phyloP scores from a whole-genome alignment of 2,113 vertebrate species.

The Rhabdomys dilectus region DNA sequence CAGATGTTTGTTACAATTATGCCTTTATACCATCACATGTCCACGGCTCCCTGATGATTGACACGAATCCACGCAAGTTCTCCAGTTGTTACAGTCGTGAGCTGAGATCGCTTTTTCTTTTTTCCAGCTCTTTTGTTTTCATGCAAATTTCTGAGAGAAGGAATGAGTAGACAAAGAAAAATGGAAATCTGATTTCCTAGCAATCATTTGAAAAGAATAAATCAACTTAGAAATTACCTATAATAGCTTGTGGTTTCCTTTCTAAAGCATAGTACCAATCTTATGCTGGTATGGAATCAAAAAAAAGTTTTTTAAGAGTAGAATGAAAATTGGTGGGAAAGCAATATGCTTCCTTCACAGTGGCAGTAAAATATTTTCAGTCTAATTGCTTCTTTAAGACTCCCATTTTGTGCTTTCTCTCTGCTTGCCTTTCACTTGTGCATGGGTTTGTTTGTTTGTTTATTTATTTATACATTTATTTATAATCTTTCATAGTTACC shows the following conservation, averaged over 20 bases:
- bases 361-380: slow-evolving; percentile 59
- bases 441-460: slow-evolving; percentile 77
- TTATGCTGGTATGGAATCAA: slow-evolving; percentile 60
- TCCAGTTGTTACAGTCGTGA: slow-evolving; percentile 14
- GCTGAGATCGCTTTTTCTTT: background rate
- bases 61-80: slow-evolving; percentile 23
- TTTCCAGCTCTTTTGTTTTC: slow-evolving; percentile 59
- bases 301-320: slow-evolving; percentile 30
- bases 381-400: slow-evolving; percentile 34
- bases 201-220: slow-evolving; percentile 72
- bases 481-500: slow-evolving; percentile 77
- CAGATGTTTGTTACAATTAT: slow-evolving; percentile 58
- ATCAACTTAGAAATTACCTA: slow-evolving; percentile 46
- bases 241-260: slow-evolving; percentile 3
- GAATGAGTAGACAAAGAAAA: slow-evolving; percentile 74
- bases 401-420: slow-evolving; percentile 71
- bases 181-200: slow-evolving; percentile 57
- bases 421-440: slow-evolving; percentile 83
- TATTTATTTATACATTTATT: background rate
- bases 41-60: background rate
- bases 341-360: slow-evolving; percentile 21
- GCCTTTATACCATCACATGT: slow-evolving; percentile 32
- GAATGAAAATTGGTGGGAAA: slow-evolving; percentile 61
- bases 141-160: slow-evolving; percentile 43
- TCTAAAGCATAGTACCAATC: slow-evolving; percentile 52